Percentiles rank a stretch among this genome's conserved stretches.
phyloP scores from a whole-genome alignment of 37 sponge, comb jelly and placozoan species.

The Ianthella basta region DNA sequence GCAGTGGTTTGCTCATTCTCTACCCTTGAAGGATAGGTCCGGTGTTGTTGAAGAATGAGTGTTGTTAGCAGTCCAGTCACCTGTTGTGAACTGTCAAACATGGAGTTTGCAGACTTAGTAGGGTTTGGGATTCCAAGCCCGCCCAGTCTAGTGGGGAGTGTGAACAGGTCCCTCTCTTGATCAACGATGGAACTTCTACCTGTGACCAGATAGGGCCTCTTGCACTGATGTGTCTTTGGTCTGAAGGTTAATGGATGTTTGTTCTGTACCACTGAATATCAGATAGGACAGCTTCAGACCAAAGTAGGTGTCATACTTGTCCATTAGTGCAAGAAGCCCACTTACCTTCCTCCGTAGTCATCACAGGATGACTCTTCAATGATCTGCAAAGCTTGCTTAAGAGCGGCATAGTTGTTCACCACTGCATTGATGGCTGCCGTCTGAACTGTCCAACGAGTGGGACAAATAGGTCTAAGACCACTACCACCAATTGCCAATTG shows the following conservation, averaged over 20 bases:
- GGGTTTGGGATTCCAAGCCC: no score
- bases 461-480: constrained; percentile 34
- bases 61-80: no score
- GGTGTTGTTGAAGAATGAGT: no score
- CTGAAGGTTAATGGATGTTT: neutral
- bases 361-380: constrained; percentile 28
- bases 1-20: no score
- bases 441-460: constrained; percentile 49
- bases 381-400: constrained; percentile 26
- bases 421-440: constrained; percentile 39
- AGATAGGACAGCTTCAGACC: neutral
- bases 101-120: no score
- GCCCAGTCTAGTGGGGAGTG: no score
- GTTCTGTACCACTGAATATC: neutral
- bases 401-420: constrained; percentile 41
- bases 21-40: no score
- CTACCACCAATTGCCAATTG: neutral
- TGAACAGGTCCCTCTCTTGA: no score
- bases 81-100: no score
- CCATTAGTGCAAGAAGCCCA: constrained; percentile 1
- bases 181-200: no score
- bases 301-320: neutral
- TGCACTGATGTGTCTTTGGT: neutral
- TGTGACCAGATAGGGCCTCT: no score
- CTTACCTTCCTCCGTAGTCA: constrained; percentile 41